Percentiles rank a stretch among this genome's conserved stretches.
These are phyloP conservation scores for Brachyalestes nurse DNA, from an alignment of 2,797 vertebrate species.

Conservation along the genomic window DNA sequence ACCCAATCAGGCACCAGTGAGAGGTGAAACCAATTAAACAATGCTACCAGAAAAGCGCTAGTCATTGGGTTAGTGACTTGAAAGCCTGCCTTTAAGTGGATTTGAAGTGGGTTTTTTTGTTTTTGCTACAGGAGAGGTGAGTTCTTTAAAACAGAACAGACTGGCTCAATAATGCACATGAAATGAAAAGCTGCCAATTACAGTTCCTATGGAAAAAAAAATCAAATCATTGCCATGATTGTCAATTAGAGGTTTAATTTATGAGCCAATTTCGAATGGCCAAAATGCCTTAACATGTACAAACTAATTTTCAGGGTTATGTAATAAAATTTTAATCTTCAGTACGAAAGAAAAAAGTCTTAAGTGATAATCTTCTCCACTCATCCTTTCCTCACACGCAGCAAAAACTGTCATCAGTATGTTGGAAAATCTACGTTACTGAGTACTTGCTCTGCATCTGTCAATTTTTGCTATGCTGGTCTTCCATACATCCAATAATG, in stretches of 20 bases:
- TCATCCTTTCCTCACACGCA: background rate
- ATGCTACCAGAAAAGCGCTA: conserved; percentile 67
- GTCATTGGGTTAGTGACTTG: conserved; percentile 64
- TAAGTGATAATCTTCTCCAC: background rate
- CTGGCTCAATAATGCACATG: conserved; percentile 21
- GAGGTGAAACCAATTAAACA: conserved; percentile 81
- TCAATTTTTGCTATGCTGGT: conserved; percentile 50
- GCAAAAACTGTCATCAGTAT: conserved; percentile 14
- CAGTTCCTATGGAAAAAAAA: conserved; percentile 5
- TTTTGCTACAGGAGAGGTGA: conserved; percentile 34
- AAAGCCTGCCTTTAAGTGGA: conserved; percentile 51
- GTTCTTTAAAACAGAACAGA: conserved; percentile 38
- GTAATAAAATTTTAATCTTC: background rate
- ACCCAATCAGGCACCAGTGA: conserved; percentile 71
- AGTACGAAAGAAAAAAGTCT: background rate
- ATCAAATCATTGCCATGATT: background rate
- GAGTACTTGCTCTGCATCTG: conserved; percentile 58
- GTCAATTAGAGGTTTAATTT: conserved; percentile 14
- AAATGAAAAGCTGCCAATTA: conserved; percentile 30
- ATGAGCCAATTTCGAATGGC: background rate
- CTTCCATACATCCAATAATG: conserved; percentile 45
- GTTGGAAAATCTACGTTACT: conserved; percentile 24
- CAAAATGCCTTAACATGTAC: conserved; percentile 1
- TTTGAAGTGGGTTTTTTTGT: conserved; percentile 34
- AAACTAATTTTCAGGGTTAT: background rate